These are phyloP conservation scores for Oenanthe oenanthe DNA, from an alignment of 2,113 vertebrate species.

Conservation along the genomic window DNA sequence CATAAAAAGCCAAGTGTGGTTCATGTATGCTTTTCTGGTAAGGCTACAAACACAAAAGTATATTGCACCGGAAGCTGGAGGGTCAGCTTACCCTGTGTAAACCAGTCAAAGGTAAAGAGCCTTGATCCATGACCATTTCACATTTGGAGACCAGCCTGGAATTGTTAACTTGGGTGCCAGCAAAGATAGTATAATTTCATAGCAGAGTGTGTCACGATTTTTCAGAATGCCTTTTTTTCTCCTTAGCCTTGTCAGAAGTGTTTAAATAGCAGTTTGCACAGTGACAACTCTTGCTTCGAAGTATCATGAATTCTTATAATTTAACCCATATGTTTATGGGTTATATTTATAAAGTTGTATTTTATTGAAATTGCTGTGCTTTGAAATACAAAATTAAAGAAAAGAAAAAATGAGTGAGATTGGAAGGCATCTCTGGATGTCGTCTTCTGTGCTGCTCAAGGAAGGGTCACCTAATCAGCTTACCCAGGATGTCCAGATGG, in stretches of 20 bases:
- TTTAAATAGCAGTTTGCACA: background rate
- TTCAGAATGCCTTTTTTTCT: background rate
- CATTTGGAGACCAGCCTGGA: background rate
- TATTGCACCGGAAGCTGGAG: background rate
- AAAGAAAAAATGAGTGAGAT: background rate
- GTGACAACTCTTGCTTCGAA: background rate
- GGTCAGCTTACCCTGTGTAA: too few species aligned
- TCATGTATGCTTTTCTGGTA: background rate
- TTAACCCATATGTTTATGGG: background rate
- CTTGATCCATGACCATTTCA: constrained; percentile 15
- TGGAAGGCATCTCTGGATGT: background rate
- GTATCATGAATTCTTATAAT: background rate
- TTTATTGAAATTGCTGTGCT: background rate
- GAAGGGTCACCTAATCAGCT: background rate
- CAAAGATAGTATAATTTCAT: background rate
- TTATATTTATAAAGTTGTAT: background rate
- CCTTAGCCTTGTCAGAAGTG: background rate
- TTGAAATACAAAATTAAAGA: background rate
- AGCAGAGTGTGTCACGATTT: background rate
- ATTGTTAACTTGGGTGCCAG: background rate
- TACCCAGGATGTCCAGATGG: background rate
- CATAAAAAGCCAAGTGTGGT: background rate
- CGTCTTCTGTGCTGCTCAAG: background rate
- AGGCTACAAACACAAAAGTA: background rate
- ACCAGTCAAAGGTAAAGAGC: constrained; percentile 8